Percentiles rank a stretch among this genome's conserved stretches.
phyloP scores from a whole-genome alignment of 1,140 invertebrate species.

The Batillaria attramentaria region DNA sequence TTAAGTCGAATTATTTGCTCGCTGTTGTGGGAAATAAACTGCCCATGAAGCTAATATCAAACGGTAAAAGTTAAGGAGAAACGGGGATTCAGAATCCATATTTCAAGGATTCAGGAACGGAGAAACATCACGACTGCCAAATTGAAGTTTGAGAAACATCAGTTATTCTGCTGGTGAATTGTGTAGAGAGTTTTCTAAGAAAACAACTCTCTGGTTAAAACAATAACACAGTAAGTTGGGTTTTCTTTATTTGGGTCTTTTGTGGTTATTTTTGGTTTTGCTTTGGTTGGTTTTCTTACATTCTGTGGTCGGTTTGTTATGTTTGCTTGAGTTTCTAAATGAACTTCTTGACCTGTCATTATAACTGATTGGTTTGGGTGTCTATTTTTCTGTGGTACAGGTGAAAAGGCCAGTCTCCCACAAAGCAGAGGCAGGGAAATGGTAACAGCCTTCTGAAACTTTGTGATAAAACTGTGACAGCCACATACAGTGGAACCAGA shows the following conservation, averaged over 20 bases:
- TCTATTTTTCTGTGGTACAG: not conserved
- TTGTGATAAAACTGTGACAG: too few relatives aligned
- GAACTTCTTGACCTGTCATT: not conserved
- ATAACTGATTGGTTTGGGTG: not conserved
- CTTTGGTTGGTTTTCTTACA: not conserved
- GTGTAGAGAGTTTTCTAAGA: not conserved
- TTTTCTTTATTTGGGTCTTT: not conserved
- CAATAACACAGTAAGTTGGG: not conserved
- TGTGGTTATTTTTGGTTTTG: not conserved
- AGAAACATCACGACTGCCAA: not conserved
- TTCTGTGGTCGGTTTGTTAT: not conserved
- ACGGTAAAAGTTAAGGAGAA: not conserved
- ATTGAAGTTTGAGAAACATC: not conserved
- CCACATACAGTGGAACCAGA: too few relatives aligned
- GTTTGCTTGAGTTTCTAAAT: not conserved
- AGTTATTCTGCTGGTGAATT: not conserved
- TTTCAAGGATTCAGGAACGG: not conserved
- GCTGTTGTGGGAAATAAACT: not conserved
- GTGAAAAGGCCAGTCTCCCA: not conserved
- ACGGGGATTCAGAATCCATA: not conserved
- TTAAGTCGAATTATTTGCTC: too few relatives aligned
- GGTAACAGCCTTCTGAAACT: too few relatives aligned
- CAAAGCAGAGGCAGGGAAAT: not conserved
- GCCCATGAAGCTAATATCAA: not conserved
- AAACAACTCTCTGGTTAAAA: not conserved